Percentiles rank a stretch among this genome's conserved stretches.
Evolutionary conservation across 23 tunicate species (phyloP).

Genomic region (Clavelina lepadiformis): DNA sequence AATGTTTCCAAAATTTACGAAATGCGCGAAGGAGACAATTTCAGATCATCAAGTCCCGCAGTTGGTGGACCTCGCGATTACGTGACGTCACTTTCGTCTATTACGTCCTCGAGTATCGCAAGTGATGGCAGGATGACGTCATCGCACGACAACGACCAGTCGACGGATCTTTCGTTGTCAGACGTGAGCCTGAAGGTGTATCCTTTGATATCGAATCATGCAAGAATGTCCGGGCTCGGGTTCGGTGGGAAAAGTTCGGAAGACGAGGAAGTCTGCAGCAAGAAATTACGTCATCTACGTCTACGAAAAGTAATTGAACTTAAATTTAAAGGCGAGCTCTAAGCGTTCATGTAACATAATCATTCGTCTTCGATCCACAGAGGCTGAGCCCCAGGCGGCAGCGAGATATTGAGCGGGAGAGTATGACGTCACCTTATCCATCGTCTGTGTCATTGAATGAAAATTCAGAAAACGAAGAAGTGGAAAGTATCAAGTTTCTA

Average conservation of each 20-base stretch:
- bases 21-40: too few species aligned
- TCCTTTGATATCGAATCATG: background rate
- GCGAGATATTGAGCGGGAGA: too few species aligned
- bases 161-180: constrained; percentile 15
- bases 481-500: too few species aligned
- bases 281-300: background rate
- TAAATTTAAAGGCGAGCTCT: background rate
- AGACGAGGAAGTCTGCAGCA: constrained; percentile 14
- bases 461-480: too few species aligned
- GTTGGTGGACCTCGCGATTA: too few species aligned
- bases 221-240: background rate
- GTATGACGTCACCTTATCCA: too few species aligned
- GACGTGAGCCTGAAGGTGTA: constrained; percentile 2
- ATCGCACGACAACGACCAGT: constrained; percentile 27
- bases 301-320: background rate
- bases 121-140: constrained; percentile 15
- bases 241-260: constrained; percentile 41
- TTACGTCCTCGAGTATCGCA: constrained; percentile 7
- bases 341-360: background rate
- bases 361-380: too few species aligned
- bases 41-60: too few species aligned
- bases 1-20: too few species aligned
- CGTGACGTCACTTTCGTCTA: constrained; percentile 30
- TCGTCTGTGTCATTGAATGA: too few species aligned
- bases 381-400: too few species aligned